These are phyloP conservation scores for Oreochromis tanganicae DNA, from an alignment of 2,113 vertebrate genomes.

Conservation along the genomic window DNA sequence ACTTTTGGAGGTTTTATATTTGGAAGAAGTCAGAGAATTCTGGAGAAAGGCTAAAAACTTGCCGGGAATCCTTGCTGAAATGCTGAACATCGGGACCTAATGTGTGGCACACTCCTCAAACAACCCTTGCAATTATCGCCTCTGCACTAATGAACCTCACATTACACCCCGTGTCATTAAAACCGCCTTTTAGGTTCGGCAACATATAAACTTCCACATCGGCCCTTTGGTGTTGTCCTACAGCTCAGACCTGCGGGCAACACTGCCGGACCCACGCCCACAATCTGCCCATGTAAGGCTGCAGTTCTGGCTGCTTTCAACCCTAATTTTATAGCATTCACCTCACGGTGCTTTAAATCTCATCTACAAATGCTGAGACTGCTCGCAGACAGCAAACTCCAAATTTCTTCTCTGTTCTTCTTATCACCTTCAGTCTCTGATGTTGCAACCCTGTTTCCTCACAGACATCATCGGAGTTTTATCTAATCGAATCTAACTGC, in stretches of 20 bases:
- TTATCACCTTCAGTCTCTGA: not conserved
- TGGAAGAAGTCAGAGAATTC: not conserved
- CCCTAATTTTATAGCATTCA: not conserved
- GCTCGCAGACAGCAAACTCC: not conserved
- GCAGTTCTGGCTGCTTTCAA: not conserved
- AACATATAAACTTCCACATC: conserved; percentile 22
- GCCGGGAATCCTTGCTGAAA: not conserved
- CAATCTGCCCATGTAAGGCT: not conserved
- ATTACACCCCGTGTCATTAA: conserved; percentile 28
- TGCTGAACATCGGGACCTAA: not conserved
- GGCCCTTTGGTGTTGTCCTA: not conserved
- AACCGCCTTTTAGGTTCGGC: conserved; percentile 25
- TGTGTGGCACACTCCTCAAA: not conserved
- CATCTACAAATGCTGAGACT: not conserved
- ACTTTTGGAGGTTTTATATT: not conserved
- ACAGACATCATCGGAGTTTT: not conserved
- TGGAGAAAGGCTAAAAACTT: not conserved
- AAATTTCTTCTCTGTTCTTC: not conserved
- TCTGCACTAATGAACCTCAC: conserved; percentile 44
- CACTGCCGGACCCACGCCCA: conserved; percentile 10
- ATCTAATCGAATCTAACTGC: not conserved
- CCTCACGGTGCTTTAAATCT: not conserved
- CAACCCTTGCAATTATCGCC: conserved; percentile 44
- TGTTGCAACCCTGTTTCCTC: not conserved
- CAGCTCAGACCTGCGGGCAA: conserved; percentile 37